Base-by-base conservation (phyloP, 2,113 vertebrate genomes). In the Ophthalmolycus amberensis region DNA sequence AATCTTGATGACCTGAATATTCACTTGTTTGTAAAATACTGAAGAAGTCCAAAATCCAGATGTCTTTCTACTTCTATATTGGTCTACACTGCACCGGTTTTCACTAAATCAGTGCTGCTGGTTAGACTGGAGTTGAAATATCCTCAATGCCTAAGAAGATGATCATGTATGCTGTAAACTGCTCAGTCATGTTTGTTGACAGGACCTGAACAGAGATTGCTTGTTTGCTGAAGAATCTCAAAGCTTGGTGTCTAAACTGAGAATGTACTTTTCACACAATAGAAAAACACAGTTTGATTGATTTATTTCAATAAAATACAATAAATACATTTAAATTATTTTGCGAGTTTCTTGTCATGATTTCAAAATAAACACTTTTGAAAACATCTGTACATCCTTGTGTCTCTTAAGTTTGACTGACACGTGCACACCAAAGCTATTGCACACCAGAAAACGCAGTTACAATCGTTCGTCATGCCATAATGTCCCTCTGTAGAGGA, bases 351-450 rank as follows among this genome's bases (percentile, higher is more conserved):
- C 95, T 94, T 95, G 90, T 93, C 67, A 80, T 92, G 94, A 94
- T 93, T 95, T 94, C 85, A 96, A 96, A 97, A 96, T 96, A 96
- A 97, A 96, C 85, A 87, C 94, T 93, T 75, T 96, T 95, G 95
- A 95, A 96, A 96, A 96, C 96, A 94, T 96, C 96, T 99, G 97
- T 98, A 98, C 97, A 98, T 88, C 71, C 93, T 95, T 88, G 92
- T 93, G 92, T 95, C 91, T 91, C 89, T 87, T 73, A 88, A 88
- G 93, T 85, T 72, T 86, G 94, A 63, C 58, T 18, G 48, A 66
- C 69, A 69, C 81, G 83, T 86, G 89, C 89, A 90, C 85, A 86
- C 78, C 83, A 71, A 89, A 88, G 83, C 82, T 70, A 69, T 63
- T 58, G 64, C 85, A 78, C 85, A 75, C 84, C 82, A 69, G 69